These are phyloP conservation scores for Drosophila pseudotalamancana DNA, from an alignment of 2,888 invertebrate genomes.

Conservation along the genomic window DNA sequence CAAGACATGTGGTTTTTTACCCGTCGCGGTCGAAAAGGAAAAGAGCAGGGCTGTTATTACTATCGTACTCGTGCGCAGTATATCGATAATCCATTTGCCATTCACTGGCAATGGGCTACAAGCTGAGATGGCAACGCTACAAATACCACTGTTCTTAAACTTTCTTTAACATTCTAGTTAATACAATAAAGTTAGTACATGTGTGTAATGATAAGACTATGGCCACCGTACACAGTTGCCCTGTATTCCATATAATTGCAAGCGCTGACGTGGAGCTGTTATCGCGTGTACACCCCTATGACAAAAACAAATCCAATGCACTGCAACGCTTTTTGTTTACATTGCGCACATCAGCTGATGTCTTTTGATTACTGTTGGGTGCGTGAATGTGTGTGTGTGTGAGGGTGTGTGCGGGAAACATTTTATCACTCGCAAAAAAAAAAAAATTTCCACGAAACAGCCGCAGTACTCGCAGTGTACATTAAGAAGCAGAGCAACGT, in stretches of 20 bases:
- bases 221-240: too few relatives aligned
- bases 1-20: slow-evolving; percentile 88
- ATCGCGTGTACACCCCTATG: too few relatives aligned
- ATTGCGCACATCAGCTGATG: slow-evolving; percentile 48
- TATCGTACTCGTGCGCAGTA: slow-evolving; percentile 9
- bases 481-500: slow-evolving; percentile 31
- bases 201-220: not conserved
- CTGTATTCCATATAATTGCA: too few relatives aligned
- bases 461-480: slow-evolving; percentile 14
- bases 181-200: not conserved
- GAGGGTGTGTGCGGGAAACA: slow-evolving; percentile 22
- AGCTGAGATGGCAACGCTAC: slow-evolving; percentile 36
- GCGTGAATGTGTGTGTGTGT: slow-evolving; percentile 2
- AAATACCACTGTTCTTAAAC: not conserved
- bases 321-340: slow-evolving; percentile 44
- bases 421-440: slow-evolving; percentile 41
- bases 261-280: too few relatives aligned
- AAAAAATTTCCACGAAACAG: slow-evolving; percentile 37
- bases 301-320: not conserved
- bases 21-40: slow-evolving; percentile 88
- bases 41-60: slow-evolving; percentile 68
- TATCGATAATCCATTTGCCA: slow-evolving; percentile 28
- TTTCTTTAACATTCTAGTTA: not conserved
- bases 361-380: slow-evolving; percentile 12
- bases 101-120: slow-evolving; percentile 9